These are phyloP conservation scores for Eutolmus rufibarbis DNA, from an alignment of 2,888 invertebrate species.

Conservation along the genomic window DNA sequence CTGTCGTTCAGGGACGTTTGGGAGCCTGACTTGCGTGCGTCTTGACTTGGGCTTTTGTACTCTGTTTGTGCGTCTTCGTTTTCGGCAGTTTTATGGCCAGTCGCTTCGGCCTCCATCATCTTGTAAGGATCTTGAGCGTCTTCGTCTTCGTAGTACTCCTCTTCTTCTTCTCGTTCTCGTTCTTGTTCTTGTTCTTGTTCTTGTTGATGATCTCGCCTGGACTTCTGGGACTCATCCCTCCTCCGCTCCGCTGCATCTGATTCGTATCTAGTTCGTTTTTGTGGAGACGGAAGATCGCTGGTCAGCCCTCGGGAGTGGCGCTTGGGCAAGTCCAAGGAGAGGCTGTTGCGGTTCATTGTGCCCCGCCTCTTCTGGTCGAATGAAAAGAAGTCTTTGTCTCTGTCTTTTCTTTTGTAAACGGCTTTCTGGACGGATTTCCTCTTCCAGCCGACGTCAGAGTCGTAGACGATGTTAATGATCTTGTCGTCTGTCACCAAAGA, in stretches of 20 bases:
- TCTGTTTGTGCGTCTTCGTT: slow-evolving; percentile 38
- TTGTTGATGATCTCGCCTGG: neutral
- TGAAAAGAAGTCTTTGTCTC: neutral
- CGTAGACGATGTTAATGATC: slow-evolving; percentile 63
- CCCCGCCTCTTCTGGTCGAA: neutral
- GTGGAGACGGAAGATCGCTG: slow-evolving; percentile 50
- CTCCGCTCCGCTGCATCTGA: neutral
- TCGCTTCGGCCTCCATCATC: neutral
- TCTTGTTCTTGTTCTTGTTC: neutral
- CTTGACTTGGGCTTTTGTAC: slow-evolving; percentile 9
- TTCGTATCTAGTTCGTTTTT: slow-evolving; percentile 46
- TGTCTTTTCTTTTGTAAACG: slow-evolving; percentile 37
- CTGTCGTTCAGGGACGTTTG: neutral
- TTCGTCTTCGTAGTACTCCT: neutral
- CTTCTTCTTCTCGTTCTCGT: neutral
- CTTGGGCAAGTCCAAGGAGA: slow-evolving; percentile 59
- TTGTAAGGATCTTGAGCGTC: neutral
- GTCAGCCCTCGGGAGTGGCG: slow-evolving; percentile 49
- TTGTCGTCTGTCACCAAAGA: slow-evolving; percentile 63
- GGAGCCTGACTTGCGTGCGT: neutral
- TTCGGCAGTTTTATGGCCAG: slow-evolving; percentile 25
- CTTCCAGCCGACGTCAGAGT: slow-evolving; percentile 64
- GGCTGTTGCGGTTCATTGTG: slow-evolving; percentile 54
- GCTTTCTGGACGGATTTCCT: slow-evolving; percentile 52
- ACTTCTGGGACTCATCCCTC: neutral